These are phyloP conservation scores for Acrocyrtus sp. DNA, from an alignment of 2,888 invertebrate species.

Conservation along the genomic window DNA sequence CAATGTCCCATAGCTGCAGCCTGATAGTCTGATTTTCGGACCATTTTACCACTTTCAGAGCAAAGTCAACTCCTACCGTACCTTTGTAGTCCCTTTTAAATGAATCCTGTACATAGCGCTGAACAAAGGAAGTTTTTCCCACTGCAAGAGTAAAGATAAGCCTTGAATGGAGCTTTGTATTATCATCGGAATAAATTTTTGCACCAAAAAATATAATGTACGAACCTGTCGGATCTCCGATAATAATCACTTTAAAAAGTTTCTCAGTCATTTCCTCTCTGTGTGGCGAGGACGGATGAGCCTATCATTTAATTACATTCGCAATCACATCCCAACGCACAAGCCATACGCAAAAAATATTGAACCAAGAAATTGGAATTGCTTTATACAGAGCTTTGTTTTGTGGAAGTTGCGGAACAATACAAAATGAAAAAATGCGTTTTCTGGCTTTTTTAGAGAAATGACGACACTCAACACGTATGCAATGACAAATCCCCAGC, in stretches of 20 bases:
- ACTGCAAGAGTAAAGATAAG: slow-evolving; percentile 9
- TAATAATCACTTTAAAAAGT: slow-evolving; percentile 68
- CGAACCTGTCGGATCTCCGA: slow-evolving; percentile 68
- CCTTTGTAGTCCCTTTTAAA: slow-evolving; percentile 70
- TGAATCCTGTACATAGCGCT: slow-evolving; percentile 70
- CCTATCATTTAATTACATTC: background rate
- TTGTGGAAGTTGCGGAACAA: too few species aligned
- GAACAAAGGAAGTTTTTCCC: slow-evolving; percentile 72
- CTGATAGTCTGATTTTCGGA: slow-evolving; percentile 70
- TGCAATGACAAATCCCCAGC: too few species aligned
- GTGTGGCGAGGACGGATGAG: background rate
- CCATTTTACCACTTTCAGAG: slow-evolving; percentile 71
- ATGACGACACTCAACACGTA: too few species aligned
- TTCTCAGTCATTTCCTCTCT: slow-evolving; percentile 65
- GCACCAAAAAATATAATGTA: background rate
- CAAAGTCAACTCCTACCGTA: slow-evolving; percentile 73
- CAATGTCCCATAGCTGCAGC: slow-evolving; percentile 72
- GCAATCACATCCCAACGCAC: too few species aligned
- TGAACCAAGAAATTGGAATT: too few species aligned
- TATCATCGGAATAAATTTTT: background rate
- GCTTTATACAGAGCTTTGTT: too few species aligned
- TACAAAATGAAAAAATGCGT: too few species aligned
- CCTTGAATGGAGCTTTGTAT: background rate
- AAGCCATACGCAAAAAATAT: too few species aligned
- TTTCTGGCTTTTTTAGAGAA: too few species aligned